Base-by-base conservation (phyloP, 2,113 vertebrate genomes). In the Eidolon helvum region DNA sequence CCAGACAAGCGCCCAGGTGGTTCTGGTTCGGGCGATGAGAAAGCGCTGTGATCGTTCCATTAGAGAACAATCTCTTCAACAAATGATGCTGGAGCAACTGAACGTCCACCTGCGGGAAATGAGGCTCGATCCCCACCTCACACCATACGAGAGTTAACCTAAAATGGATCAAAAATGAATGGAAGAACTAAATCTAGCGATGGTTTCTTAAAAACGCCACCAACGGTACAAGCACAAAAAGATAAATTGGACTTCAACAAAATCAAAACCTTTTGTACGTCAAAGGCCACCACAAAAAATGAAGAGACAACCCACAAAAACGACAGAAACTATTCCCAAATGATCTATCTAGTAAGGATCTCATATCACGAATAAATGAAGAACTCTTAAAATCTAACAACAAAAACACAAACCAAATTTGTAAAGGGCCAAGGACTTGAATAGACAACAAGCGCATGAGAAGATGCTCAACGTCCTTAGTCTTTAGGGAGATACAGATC, bases 401-500 rank as follows among this genome's bases (percentile, higher is more conserved):
- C 26, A 33, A 43, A 53, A 82, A 11, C 21, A 4, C 55, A 87
- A 59, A 69, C 2, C 5, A 28, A 43, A 19, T 28, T 72, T 26
- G 15, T 55, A 43, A 43, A 15, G 57, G 30, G 57, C 66, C 16
- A 16, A 83, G 35, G n/a, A 72, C n/a, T 5, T 24, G 86, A 82
- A 40, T 4, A 72, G 69, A 24, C 40, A 26, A 50, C 9, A 26
- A 12, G 45, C 22, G 21, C 22, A 24, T 6, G 77, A 9, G 11
- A 45, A 45, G 68, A 45, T 18, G 18, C 30, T 7, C 11, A 2
- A 1, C 0, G 0, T 30, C 30, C 4, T 10, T 3, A 5, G 26
- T 40, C 35, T 15, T 1, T 1, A 53, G 7, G 85, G n/a, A 28
- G 10, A 1, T 0, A 21, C 7, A 5, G 4, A 4, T 11, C n/a